Evolutionary conservation across 2,888 invertebrate species (phyloP).

Genomic region (Bimastos eiseni): DNA sequence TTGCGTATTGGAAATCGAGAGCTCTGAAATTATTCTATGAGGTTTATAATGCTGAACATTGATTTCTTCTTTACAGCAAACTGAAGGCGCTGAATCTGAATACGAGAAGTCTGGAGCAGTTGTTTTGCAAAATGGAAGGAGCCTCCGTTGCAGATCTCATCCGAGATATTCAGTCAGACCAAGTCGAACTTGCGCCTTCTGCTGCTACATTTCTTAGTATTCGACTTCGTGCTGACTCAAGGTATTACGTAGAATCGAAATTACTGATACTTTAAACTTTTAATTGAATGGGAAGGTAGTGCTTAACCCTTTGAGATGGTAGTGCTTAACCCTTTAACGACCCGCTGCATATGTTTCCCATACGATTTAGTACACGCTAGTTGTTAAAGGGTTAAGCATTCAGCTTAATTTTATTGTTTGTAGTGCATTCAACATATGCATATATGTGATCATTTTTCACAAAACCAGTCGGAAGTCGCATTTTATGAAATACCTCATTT

Average conservation of each 20-base stretch:
- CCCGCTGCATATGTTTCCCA: too few relatives aligned
- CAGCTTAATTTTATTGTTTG: too few relatives aligned
- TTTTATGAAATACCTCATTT: too few relatives aligned
- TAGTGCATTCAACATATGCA: too few relatives aligned
- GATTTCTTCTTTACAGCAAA: constrained; percentile 13
- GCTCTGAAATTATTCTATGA: too few relatives aligned
- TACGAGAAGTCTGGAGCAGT: not conserved
- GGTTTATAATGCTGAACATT: not conserved
- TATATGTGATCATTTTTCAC: too few relatives aligned
- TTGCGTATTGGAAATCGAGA: too few relatives aligned
- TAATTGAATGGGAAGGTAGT: not conserved
- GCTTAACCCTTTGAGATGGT: not conserved
- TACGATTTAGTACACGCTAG: too few relatives aligned
- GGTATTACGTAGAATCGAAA: not conserved
- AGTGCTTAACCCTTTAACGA: too few relatives aligned
- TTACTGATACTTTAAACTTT: not conserved
- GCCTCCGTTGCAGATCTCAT: not conserved
- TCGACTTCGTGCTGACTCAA: constrained; percentile 15
- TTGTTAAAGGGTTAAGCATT: too few relatives aligned
- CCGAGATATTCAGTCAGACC: constrained; percentile 1
- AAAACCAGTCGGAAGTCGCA: too few relatives aligned
- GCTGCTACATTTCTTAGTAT: constrained; percentile 1
- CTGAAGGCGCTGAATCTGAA: constrained; percentile 3
- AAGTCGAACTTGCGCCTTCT: not conserved
- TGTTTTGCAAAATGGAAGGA: not conserved